Percentiles rank a stretch among this genome's conserved stretches.
Conservation (phyloP, 1,140 invertebrate genomes). For the Drosophila athabasca region DNA sequence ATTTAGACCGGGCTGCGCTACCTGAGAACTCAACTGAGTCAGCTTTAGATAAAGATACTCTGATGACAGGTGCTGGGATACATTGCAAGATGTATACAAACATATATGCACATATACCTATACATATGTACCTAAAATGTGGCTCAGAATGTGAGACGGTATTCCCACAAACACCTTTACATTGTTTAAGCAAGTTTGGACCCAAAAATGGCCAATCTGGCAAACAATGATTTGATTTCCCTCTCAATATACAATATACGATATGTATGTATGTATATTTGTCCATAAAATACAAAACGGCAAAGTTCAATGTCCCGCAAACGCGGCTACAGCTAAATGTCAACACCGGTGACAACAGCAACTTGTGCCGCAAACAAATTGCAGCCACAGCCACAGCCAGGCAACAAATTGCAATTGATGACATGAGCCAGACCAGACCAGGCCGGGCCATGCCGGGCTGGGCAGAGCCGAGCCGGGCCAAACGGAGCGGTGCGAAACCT, state of each 20-base stretch:
- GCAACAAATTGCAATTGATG: constrained; percentile 68
- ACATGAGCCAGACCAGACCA: constrained; percentile 44
- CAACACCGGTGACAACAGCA: constrained; percentile 34
- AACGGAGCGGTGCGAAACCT: no score
- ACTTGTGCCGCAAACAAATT: constrained; percentile 72
- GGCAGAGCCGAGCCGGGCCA: background rate
- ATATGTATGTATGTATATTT: constrained; percentile 10
- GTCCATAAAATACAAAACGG: constrained; percentile 39
- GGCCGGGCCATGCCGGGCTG: constrained; percentile 1
- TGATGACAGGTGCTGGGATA: no score
- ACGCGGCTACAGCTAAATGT: constrained; percentile 59
- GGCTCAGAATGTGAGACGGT: no score
- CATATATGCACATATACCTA: no score
- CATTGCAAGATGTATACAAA: no score
- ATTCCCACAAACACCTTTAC: no score
- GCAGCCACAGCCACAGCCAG: constrained; percentile 31
- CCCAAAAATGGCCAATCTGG: constrained; percentile 36
- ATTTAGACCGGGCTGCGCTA: no score
- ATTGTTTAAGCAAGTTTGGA: no score
- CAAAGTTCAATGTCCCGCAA: constrained; percentile 62
- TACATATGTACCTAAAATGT: no score
- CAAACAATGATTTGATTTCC: constrained; percentile 41
- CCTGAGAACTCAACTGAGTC: constrained; percentile 6
- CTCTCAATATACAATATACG: constrained; percentile 13
- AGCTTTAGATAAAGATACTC: background rate